These are phyloP conservation scores for Tragopan temminckii DNA, from an alignment of 2,797 vertebrate species.

Conservation along the genomic window DNA sequence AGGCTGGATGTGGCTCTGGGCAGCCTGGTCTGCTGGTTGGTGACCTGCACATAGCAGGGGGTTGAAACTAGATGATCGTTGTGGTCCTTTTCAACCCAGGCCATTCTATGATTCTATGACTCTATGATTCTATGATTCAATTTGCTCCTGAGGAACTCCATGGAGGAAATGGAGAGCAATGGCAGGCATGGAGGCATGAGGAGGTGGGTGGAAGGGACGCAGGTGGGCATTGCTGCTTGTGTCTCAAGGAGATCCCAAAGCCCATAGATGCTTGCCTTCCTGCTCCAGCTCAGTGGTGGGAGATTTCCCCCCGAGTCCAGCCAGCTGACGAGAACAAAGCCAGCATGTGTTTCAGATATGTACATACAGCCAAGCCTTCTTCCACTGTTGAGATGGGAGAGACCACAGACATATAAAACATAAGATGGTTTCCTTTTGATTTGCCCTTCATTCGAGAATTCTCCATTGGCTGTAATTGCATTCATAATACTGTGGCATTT, in stretches of 20 bases:
- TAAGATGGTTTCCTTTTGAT: constrained; percentile 48
- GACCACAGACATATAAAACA: constrained; percentile 39
- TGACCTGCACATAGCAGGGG: no score
- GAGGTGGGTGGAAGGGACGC: constrained; percentile 55
- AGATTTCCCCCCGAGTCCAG: constrained; percentile 57
- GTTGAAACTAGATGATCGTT: no score
- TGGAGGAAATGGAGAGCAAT: constrained; percentile 71
- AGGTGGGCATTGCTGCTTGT: constrained; percentile 21
- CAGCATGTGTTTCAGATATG: constrained; percentile 70
- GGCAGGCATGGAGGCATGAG: constrained; percentile 38
- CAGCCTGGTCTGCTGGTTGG: no score
- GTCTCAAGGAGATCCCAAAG: constrained; percentile 27
- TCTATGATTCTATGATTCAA: no score
- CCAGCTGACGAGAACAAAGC: constrained; percentile 64
- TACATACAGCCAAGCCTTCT: constrained; percentile 46
- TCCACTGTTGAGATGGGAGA: constrained; percentile 52
- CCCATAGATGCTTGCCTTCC: constrained; percentile 42
- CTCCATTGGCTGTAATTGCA: constrained; percentile 22
- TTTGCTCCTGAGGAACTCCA: constrained; percentile 64
- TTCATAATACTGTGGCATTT: background rate
- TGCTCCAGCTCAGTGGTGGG: constrained; percentile 35
- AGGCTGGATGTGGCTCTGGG: no score
- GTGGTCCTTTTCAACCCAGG: no score
- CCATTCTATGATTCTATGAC: no score
- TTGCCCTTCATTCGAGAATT: constrained; percentile 36